Evolutionary conservation across 1,140 invertebrate species (phyloP).

Genomic region (Philopotamus ludificatus): DNA sequence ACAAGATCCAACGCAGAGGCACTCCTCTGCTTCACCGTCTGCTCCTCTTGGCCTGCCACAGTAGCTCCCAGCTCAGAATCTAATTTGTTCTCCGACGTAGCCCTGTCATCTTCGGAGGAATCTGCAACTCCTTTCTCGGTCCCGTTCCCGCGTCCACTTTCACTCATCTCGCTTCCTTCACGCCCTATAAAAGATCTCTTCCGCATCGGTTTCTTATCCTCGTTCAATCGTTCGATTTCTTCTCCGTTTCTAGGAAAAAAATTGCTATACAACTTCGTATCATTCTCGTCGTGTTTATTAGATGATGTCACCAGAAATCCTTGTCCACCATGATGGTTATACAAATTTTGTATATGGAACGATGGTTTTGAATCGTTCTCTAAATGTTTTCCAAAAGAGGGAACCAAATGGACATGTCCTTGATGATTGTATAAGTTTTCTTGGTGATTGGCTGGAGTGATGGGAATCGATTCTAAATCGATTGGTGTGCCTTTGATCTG

Average conservation of each 20-base stretch:
- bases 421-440: too few species aligned
- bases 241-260: slow-evolving; percentile 1
- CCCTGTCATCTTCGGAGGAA: slow-evolving; percentile 2
- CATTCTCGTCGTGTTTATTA: slow-evolving; percentile 12
- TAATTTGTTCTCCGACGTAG: neutral
- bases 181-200: neutral
- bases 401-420: too few species aligned
- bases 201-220: slow-evolving; percentile 5
- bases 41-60: slow-evolving; percentile 1
- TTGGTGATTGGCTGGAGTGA: too few species aligned
- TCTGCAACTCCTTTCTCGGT: slow-evolving; percentile 11
- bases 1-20: slow-evolving; percentile 21
- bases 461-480: too few species aligned
- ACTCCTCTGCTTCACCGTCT: slow-evolving; percentile 26
- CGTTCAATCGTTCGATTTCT: slow-evolving; percentile 7
- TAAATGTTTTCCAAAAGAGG: too few species aligned
- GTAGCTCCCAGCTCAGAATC: neutral
- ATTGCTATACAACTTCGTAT: slow-evolving; percentile 18
- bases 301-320: neutral
- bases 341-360: too few species aligned
- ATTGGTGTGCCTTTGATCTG: too few species aligned
- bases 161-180: neutral
- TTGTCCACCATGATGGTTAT: neutral
- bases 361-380: too few species aligned
- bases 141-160: neutral